Conservation (phyloP, 2,113 vertebrate species). For the Choloepus hoffmanni region DNA sequence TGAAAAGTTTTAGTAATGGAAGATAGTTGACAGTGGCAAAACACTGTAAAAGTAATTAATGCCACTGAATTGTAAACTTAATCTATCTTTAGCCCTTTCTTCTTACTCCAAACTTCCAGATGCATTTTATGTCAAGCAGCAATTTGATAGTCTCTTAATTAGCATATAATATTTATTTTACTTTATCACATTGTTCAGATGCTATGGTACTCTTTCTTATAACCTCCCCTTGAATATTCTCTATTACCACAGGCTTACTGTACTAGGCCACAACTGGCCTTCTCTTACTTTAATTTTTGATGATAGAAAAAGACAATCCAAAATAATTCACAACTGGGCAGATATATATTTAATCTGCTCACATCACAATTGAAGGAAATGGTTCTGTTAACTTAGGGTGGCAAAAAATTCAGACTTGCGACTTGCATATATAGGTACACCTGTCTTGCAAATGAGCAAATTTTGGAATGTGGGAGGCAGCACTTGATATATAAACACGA, state of each 20-base stretch:
- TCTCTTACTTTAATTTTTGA: neutral
- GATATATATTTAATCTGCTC: neutral
- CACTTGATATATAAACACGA: neutral
- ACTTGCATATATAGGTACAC: neutral
- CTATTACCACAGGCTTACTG: neutral
- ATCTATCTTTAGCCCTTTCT: conserved; percentile 7
- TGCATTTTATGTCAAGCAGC: conserved; percentile 12
- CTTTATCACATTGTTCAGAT: conserved; percentile 32
- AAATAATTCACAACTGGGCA: neutral
- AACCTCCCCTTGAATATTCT: neutral
- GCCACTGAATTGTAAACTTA: neutral
- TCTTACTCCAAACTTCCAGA: neutral
- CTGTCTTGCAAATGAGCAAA: conserved; percentile 1
- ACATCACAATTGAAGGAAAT: conserved; percentile 23
- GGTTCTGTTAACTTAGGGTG: neutral
- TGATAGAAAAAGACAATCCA: neutral
- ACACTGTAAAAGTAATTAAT: too few species aligned
- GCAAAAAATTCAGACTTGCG: conserved; percentile 48
- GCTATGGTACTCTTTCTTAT: neutral
- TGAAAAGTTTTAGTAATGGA: too few species aligned
- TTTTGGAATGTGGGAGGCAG: conserved; percentile 34
- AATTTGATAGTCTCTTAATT: neutral
- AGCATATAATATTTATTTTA: neutral
- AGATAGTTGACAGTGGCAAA: too few species aligned
- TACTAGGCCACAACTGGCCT: neutral